Conservation (phyloP, 2,113 vertebrate species). For the Nibea albiflora region DNA sequence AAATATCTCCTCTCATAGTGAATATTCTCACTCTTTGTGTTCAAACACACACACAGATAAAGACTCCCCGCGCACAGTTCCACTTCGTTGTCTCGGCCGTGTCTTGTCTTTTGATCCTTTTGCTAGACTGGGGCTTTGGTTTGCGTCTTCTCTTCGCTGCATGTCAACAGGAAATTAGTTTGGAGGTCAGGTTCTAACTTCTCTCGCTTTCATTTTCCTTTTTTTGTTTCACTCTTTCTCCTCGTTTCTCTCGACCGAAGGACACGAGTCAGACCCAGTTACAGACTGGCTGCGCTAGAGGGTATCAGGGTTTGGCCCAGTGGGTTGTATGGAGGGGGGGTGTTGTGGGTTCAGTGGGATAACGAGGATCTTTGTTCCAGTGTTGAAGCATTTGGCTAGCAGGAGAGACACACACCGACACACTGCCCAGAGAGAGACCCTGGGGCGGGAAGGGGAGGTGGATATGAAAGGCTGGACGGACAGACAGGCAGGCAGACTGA, state of each 20-base stretch:
- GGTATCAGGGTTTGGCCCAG: slow-evolving; percentile 75
- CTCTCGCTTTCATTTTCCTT: slow-evolving; percentile 29
- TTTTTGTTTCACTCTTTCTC: slow-evolving; percentile 24
- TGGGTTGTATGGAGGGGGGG: slow-evolving; percentile 59
- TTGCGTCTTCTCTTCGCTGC: slow-evolving; percentile 15
- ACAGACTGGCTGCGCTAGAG: slow-evolving; percentile 2
- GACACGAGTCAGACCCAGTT: slow-evolving; percentile 36
- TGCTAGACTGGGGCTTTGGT: neutral
- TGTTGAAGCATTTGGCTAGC: slow-evolving; percentile 30
- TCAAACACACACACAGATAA: neutral
- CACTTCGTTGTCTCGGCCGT: slow-evolving; percentile 6
- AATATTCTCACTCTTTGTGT: slow-evolving; percentile 56
- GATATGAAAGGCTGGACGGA: slow-evolving; percentile 30
- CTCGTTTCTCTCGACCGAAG: slow-evolving; percentile 28
- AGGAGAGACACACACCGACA: slow-evolving; percentile 29
- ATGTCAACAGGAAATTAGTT: slow-evolving; percentile 23
- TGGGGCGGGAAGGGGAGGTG: slow-evolving; percentile 2
- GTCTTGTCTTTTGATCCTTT: slow-evolving; percentile 24
- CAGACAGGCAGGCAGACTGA: slow-evolving; percentile 23
- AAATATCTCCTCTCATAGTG: slow-evolving; percentile 71
- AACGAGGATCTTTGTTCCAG: slow-evolving; percentile 47
- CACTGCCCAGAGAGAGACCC: slow-evolving; percentile 25
- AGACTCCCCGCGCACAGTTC: slow-evolving; percentile 16
- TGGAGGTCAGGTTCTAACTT: slow-evolving; percentile 34
- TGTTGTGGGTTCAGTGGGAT: slow-evolving; percentile 14